phyloP scores from a whole-genome alignment of 2,113 vertebrate genomes.

The Cololabis saira region DNA sequence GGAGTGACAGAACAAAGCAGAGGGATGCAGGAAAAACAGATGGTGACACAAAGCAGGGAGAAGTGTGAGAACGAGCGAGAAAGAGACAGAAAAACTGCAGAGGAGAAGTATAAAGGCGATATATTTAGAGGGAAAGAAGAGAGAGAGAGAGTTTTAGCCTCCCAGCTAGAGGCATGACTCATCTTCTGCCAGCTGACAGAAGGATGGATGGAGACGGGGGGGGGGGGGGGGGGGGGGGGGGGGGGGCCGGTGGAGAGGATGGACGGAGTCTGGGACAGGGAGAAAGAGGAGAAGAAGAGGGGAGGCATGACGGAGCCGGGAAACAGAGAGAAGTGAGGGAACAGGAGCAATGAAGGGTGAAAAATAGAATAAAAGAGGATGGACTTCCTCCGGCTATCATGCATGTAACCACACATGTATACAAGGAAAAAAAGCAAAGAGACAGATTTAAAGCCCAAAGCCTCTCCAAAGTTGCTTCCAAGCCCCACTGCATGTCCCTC shows the following conservation, averaged over 20 bases:
- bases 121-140: constrained; percentile 71
- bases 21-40: constrained; percentile 62
- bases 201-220: constrained; percentile 67
- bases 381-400: constrained; percentile 34
- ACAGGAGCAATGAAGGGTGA: constrained; percentile 21
- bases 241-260: constrained; percentile 56
- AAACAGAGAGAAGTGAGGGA: constrained; percentile 11
- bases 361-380: constrained; percentile 33
- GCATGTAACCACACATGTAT: constrained; percentile 44
- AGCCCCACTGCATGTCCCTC: constrained; percentile 52
- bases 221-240: constrained; percentile 30
- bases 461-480: constrained; percentile 56
- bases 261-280: constrained; percentile 35
- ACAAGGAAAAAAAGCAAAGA: constrained; percentile 40
- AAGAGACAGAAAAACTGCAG: constrained; percentile 46
- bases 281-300: constrained; percentile 17
- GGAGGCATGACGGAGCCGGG: constrained; percentile 24
- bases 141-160: constrained; percentile 70
- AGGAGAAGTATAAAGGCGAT: constrained; percentile 65
- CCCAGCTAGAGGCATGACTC: constrained; percentile 79
- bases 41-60: constrained; percentile 44
- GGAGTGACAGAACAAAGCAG: constrained; percentile 58
- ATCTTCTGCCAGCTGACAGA: constrained; percentile 80
- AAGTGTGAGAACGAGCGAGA: constrained; percentile 53
- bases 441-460: constrained; percentile 45